phyloP scores from a whole-genome alignment of 2,113 vertebrate genomes.

The Aegypius monachus region DNA sequence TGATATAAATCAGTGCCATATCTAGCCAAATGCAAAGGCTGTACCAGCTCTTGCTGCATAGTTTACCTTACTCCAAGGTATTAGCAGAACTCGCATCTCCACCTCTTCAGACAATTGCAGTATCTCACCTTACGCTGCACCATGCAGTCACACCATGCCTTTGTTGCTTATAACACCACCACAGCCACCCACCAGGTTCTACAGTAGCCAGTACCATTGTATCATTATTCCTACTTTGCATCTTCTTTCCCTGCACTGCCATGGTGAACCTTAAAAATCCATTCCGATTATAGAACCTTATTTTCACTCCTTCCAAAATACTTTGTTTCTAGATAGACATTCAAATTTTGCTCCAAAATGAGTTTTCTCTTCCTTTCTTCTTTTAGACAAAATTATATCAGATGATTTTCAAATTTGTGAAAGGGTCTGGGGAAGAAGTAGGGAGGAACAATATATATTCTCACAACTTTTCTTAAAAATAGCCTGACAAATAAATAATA shows the following conservation, averaged over 20 bases:
- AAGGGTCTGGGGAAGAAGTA: neutral
- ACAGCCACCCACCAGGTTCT: neutral
- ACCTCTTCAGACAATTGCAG: neutral
- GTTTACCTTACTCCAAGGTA: neutral
- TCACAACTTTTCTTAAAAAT: neutral
- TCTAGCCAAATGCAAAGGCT: neutral
- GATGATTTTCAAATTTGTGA: neutral
- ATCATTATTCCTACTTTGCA: neutral
- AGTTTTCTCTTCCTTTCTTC: neutral
- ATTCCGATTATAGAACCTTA: neutral
- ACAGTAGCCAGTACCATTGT: neutral
- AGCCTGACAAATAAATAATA: neutral
- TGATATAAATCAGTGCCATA: constrained; percentile 17
- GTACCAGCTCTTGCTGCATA: neutral
- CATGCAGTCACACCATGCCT: neutral
- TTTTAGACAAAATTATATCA: neutral
- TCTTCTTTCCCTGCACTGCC: neutral
- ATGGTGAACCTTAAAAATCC: neutral
- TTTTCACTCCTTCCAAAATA: neutral
- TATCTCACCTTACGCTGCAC: neutral
- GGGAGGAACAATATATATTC: neutral
- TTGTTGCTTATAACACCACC: neutral
- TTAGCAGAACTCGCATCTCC: neutral
- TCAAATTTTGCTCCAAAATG: neutral
- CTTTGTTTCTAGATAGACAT: neutral